Evolutionary conservation across 2,113 vertebrate genomes (phyloP).

Genomic region (Aix galericulata): DNA sequence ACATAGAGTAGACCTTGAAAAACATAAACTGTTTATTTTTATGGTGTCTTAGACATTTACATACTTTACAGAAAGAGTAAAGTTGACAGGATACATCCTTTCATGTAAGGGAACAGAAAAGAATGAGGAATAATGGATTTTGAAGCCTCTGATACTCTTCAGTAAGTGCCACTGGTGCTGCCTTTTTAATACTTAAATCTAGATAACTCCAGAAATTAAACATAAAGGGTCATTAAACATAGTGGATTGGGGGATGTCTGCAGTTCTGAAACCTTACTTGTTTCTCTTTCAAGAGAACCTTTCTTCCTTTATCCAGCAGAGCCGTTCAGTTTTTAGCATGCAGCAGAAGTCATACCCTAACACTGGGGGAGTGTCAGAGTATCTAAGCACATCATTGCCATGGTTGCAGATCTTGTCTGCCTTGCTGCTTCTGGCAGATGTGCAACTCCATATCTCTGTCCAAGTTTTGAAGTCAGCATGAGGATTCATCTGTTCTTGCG

Average conservation of each 20-base stretch:
- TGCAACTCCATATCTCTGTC: background rate
- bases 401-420: background rate
- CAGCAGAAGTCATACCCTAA: background rate
- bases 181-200: background rate
- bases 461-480: background rate
- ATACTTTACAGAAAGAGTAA: background rate
- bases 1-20: background rate
- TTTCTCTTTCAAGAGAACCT: background rate
- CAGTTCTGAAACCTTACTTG: background rate
- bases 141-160: background rate
- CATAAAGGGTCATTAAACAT: background rate
- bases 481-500: background rate
- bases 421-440: background rate
- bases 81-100: background rate
- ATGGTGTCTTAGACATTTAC: background rate
- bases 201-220: background rate
- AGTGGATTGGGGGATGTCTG: background rate
- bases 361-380: background rate
- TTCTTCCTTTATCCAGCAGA: background rate
- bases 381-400: background rate
- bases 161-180: background rate
- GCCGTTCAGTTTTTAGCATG: background rate
- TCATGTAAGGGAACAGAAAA: background rate
- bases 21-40: background rate
- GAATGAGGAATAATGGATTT: background rate